A percentile compares a stretch with the other conserved stretches of the same genome.
Conservation (phyloP, 2,797 vertebrate genomes). For the Sebastes miniatus region DNA sequence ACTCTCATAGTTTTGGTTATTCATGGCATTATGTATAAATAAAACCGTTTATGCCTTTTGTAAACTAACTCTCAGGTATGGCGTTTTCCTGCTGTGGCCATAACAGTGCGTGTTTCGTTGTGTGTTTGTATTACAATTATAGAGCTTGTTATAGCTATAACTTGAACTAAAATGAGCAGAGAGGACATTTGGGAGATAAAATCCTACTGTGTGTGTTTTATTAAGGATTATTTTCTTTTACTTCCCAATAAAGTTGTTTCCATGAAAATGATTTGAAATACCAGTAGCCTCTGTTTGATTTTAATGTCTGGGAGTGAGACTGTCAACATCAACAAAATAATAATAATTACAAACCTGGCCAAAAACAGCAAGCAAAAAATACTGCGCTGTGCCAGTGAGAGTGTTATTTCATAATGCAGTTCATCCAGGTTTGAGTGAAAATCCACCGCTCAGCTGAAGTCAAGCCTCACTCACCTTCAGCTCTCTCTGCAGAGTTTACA, state of each 20-base stretch:
- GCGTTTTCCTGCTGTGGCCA: too few relatives aligned
- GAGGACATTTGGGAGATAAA: background rate
- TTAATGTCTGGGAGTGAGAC: background rate
- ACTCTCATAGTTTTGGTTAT: too few relatives aligned
- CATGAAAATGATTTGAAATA: background rate
- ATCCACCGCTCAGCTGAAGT: background rate
- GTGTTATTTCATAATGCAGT: background rate
- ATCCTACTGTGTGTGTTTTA: too few relatives aligned
- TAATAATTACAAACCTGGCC: background rate
- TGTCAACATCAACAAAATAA: background rate
- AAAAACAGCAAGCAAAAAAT: background rate
- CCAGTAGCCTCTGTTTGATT: background rate
- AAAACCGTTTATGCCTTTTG: too few relatives aligned
- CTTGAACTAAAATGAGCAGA: background rate
- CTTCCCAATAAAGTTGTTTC: background rate
- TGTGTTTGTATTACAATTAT: background rate
- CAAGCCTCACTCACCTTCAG: background rate
- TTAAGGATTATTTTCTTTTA: background rate
- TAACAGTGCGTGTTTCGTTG: background rate
- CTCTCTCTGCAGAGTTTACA: background rate
- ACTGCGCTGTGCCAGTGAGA: background rate
- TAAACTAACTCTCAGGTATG: too few relatives aligned
- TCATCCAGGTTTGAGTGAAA: constrained; percentile 12
- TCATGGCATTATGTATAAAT: too few relatives aligned
- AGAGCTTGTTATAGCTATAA: background rate